Conservation (phyloP, 1,140 invertebrate genomes). For the Laupala kohalensis region DNA sequence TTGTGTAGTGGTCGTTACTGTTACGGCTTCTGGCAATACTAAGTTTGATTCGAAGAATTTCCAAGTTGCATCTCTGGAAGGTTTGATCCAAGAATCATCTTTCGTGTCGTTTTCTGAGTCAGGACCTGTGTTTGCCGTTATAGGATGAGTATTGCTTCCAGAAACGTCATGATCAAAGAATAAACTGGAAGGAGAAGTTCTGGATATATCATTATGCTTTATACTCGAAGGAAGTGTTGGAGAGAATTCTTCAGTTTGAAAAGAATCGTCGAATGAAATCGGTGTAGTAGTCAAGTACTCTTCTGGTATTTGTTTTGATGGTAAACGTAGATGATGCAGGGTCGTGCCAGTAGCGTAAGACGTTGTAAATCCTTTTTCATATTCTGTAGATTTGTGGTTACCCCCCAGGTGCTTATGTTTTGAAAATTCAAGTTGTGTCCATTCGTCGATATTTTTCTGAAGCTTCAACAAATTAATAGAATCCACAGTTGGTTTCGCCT, state of each 20-base stretch:
- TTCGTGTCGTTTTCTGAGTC: background rate
- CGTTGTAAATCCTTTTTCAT: background rate
- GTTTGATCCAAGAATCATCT: background rate
- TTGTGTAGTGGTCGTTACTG: constrained; percentile 18
- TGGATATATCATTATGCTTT: constrained; percentile 15
- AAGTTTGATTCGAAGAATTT: constrained; percentile 3
- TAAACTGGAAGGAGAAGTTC: constrained; percentile 24
- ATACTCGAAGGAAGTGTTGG: background rate
- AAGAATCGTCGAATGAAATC: constrained; percentile 18
- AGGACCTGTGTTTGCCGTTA: constrained; percentile 20
- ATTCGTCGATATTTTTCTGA: constrained; percentile 70
- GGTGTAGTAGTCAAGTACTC: constrained; percentile 56
- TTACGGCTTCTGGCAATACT: constrained; percentile 15
- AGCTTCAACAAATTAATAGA: constrained; percentile 56
- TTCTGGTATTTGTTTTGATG: constrained; percentile 58
- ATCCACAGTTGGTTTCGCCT: constrained; percentile 5
- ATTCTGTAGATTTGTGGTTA: background rate
- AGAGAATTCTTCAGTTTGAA: background rate
- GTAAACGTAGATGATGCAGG: constrained; percentile 19
- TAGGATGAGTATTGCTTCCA: constrained; percentile 35
- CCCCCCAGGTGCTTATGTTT: constrained; percentile 27
- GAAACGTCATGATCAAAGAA: constrained; percentile 39
- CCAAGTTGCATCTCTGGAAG: background rate
- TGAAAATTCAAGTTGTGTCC: constrained; percentile 65
- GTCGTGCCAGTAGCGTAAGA: background rate